phyloP scores from a whole-genome alignment of 2,888 invertebrate species.

The Matsumyia berberina region DNA sequence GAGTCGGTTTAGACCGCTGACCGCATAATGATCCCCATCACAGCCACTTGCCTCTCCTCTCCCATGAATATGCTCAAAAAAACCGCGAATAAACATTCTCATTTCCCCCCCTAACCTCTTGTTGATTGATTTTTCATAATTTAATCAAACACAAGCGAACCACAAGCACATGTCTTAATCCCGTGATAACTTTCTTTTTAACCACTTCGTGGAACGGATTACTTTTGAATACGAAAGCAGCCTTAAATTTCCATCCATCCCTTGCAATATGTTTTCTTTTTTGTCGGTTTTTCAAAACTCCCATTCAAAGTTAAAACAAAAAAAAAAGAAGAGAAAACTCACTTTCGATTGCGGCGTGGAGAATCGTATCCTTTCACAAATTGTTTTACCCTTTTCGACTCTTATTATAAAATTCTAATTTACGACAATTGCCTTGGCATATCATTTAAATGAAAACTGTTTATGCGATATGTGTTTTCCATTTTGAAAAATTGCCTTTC shows the following conservation, averaged over 20 bases:
- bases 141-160: conserved; percentile 6
- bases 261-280: conserved; percentile 16
- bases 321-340: conserved; percentile 24
- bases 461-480: conserved; percentile 73
- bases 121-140: conserved; percentile 21
- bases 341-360: conserved; percentile 21
- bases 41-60: too few species aligned
- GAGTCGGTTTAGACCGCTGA: too few species aligned
- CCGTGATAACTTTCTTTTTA: not conserved
- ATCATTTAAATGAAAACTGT: conserved; percentile 74
- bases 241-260: conserved; percentile 15
- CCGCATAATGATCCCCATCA: too few species aligned
- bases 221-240: conserved; percentile 28
- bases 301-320: conserved; percentile 16
- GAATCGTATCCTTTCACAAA: conserved; percentile 58
- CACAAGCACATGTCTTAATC: not conserved
- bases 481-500: conserved; percentile 70
- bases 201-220: conserved; percentile 36
- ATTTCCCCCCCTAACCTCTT: not conserved
- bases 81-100: not conserved
- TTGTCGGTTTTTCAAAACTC: not conserved
- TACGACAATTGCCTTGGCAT: conserved; percentile 68
- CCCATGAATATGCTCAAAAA: too few species aligned
- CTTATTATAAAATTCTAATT: conserved; percentile 61
- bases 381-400: conserved; percentile 65